Evolutionary conservation across 2,888 invertebrate genomes (phyloP), one percentile per base, ranked within the genome.

Genomic region (Antheraea assamensis): DNA sequence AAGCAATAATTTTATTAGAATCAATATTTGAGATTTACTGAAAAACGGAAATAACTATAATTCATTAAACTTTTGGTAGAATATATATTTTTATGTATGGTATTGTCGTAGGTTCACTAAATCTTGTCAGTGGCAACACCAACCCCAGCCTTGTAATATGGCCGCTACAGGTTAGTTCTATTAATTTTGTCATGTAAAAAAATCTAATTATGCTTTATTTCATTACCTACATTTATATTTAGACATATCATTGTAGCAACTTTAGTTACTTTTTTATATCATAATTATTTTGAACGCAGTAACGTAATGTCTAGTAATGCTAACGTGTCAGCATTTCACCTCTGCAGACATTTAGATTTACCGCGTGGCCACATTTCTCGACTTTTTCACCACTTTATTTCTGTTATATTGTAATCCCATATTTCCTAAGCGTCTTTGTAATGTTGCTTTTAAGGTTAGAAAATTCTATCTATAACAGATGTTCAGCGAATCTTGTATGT

Each of bases 111-210:
- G 74, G 78, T 76, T 80, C 78, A 80, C 80, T 77, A 79, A 75
- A 74, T 74, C 74, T 73, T 77, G 79, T 83, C 83, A 88, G 88
- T 93, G 93, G 94, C 92, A 94, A 90, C 92, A 92, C 90, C 83
- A 86, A 88, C 89, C 88, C 88, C 91, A 92, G 95, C 95, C 95
- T 93, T 95, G 92, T 95, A 96, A 96, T 95, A 96, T 96, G 96
- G 96, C 96, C 95, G 95, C 96, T 94, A 93, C 96, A 96, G 96
- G 96, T 96, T 96, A 95, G 96, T 96, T 91, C 88, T 87, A 86
- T 85, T 86, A 90, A 92, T 92, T 94, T 94, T 92, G 90, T 95
- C 95, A 95, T 91, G 90, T 3, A 94, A 92, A 91, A 94, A 90
- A 86, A 87, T 17, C 78, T 77, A 78, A 80, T 82, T 84, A 83